Percentiles rank a stretch among this genome's conserved stretches.
Evolutionary conservation across 2,797 vertebrate species (phyloP).

Genomic region (Nasua narica): DNA sequence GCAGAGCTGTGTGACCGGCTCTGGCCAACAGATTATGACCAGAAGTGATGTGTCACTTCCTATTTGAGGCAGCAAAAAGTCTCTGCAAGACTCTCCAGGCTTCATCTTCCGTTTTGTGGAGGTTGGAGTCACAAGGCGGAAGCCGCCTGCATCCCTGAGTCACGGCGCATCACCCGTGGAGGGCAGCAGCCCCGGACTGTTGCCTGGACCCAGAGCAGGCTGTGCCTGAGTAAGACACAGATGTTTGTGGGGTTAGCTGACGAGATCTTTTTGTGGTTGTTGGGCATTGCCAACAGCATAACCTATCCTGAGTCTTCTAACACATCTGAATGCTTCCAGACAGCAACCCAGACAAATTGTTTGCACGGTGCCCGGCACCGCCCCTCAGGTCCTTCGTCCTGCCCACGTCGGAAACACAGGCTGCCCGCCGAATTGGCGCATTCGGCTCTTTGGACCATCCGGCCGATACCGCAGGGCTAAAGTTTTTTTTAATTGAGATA

Average conservation of each 20-base stretch:
- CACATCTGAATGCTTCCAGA: not conserved
- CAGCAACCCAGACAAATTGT: not conserved
- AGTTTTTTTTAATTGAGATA: not conserved
- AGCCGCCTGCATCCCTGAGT: not conserved
- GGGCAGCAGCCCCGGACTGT: not conserved
- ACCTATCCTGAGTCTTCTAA: not conserved
- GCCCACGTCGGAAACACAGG: not conserved
- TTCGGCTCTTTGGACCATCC: not conserved
- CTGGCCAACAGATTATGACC: not conserved
- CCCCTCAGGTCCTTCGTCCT: not conserved
- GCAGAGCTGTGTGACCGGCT: not conserved
- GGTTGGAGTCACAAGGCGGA: not conserved
- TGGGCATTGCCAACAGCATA: not conserved
- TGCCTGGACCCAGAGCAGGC: not conserved
- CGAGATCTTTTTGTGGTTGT: not conserved
- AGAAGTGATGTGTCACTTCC: not conserved
- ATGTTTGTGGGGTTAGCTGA: not conserved
- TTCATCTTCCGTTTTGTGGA: not conserved
- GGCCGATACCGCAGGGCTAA: too few species aligned
- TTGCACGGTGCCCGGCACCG: too few species aligned
- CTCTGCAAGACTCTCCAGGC: not conserved
- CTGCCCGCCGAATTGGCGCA: not conserved
- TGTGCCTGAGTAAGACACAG: not conserved
- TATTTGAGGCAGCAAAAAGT: not conserved
- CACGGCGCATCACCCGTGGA: fast-evolving